phyloP scores from a whole-genome alignment of 2,113 vertebrate species.

The Toxostoma redivivum region DNA sequence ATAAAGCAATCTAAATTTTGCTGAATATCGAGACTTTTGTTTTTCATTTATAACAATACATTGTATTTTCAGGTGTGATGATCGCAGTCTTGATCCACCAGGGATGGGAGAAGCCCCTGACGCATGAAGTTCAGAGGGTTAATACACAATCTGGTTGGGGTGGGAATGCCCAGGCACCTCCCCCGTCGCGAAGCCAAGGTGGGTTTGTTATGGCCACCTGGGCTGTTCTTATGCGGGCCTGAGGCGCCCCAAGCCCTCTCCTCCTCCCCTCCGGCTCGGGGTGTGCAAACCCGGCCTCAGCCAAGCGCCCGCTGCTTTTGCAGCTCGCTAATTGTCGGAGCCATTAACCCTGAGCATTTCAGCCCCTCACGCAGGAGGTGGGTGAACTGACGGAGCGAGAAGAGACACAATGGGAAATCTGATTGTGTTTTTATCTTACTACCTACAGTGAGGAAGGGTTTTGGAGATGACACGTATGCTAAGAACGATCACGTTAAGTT shows the following conservation, averaged over 20 bases:
- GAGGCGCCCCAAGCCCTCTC: not conserved
- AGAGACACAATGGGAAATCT: accelerated
- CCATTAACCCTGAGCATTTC: not conserved
- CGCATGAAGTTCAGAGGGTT: not conserved
- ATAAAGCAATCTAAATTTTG: too few relatives aligned
- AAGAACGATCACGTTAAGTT: accelerated
- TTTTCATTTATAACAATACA: too few relatives aligned
- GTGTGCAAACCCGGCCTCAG: not conserved
- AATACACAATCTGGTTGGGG: not conserved
- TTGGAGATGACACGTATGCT: accelerated
- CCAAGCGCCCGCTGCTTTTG: not conserved
- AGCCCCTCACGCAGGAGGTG: not conserved
- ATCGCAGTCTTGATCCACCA: too few relatives aligned
- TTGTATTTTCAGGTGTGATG: not conserved
- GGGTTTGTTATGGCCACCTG: not conserved
- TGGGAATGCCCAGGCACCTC: not conserved
- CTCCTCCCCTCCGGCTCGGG: not conserved
- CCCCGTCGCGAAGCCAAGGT: not conserved
- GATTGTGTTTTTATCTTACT: not conserved
- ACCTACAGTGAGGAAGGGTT: accelerated
- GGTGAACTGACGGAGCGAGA: not conserved
- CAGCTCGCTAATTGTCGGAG: not conserved
- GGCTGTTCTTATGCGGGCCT: too few relatives aligned
- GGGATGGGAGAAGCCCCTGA: not conserved
- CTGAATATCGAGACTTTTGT: too few relatives aligned